These are phyloP conservation scores for Odocoileus virginianus DNA, from an alignment of 2,113 vertebrate species.

Conservation along the genomic window DNA sequence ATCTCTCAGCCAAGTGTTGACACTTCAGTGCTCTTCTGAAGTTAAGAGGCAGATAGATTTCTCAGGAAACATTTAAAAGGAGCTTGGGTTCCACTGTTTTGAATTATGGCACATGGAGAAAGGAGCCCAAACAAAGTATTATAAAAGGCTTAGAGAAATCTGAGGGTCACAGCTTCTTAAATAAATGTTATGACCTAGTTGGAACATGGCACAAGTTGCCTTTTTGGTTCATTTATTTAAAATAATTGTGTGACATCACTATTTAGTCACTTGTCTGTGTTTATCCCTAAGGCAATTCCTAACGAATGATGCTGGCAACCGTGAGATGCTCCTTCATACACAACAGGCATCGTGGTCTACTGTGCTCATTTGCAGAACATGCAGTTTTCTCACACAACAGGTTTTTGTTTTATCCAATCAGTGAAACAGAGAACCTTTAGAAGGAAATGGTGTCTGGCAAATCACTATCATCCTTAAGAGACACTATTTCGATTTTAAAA, in stretches of 20 bases:
- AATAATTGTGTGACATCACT: conserved; percentile 66
- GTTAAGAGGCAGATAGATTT: conserved; percentile 40
- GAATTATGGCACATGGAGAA: conserved; percentile 45
- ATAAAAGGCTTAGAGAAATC: conserved; percentile 44
- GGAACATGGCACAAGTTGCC: conserved; percentile 43
- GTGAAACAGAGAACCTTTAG: neutral
- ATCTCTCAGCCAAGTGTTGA: conserved; percentile 11
- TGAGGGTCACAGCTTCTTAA: conserved; percentile 31
- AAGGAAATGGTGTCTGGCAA: neutral
- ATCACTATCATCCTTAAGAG: neutral
- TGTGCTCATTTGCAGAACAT: neutral
- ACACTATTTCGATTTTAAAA: neutral
- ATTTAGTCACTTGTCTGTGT: conserved; percentile 59
- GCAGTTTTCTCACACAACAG: neutral
- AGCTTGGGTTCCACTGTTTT: conserved; percentile 58
- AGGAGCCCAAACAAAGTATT: conserved; percentile 32
- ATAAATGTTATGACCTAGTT: conserved; percentile 61
- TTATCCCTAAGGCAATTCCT: conserved; percentile 62
- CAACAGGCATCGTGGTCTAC: neutral
- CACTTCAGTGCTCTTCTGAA: conserved; percentile 24
- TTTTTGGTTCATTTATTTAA: conserved; percentile 59
- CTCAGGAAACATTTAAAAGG: conserved; percentile 52
- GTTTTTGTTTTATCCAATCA: neutral
- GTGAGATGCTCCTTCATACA: neutral
- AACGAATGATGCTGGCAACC: neutral